Evolutionary conservation across 2,888 invertebrate species (phyloP), one percentile per base, ranked within the genome.

Genomic region (Elegia similella): DNA sequence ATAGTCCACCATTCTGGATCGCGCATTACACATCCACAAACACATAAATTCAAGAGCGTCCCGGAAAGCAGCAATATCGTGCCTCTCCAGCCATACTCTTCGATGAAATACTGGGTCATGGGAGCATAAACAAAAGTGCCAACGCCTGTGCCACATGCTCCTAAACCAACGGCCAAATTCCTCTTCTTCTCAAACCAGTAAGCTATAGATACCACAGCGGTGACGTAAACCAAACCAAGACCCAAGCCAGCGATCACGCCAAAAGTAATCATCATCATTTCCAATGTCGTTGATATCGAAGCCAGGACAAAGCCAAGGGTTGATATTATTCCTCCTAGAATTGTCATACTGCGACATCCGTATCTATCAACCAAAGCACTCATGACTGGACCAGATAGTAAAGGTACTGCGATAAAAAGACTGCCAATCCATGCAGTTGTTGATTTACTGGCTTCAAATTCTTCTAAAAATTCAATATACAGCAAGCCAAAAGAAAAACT

Each of bases 401-500:
- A 91, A 0, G 98, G 98, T 44, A 98, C 95, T 0, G 97, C 95
- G 82, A 98, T 95, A 75, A 98, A 97, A 13, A 98, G 83, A 55
- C 97, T 96, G 1, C 97, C 97, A 60, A 98, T 96, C 95, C 97
- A 96, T 1, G 98, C 96, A 0, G 98, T 98, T 48, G 95, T 95
- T 6, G 96, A 95, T 70, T 96, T 96, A 44, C 95, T 95, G 32
- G 96, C 95, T 57, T 93, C 88, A 78, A 98, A 98, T 73, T 96
- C 95, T 50, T 94, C 92, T 48, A 97, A 88, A 70, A 98, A 95
- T 72, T 97, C 95, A 0, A 96, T 95, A 75, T 96, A 97, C 7
- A 98, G 92, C 15, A 98, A 90, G 0, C 98, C 99, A 80, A 98
- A 98, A 0, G 97, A 97, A 80, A 98, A 98, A 54, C 97, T 97